Conservation (phyloP, 2,888 invertebrate species). For the Dryadula phaetusa region DNA sequence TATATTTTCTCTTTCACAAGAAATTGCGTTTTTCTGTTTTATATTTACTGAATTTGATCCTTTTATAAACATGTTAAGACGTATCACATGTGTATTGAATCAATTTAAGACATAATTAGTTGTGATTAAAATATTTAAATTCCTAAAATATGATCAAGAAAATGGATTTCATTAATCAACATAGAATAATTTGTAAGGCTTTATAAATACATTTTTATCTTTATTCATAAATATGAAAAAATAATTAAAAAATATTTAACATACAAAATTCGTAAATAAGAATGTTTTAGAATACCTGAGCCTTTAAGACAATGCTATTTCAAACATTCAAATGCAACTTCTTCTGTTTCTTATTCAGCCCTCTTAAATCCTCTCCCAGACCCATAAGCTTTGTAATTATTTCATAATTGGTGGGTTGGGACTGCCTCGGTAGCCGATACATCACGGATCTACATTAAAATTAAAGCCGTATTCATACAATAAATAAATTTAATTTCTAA, state of each 20-base stretch:
- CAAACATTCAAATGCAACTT: constrained; percentile 5
- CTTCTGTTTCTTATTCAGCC: constrained; percentile 21
- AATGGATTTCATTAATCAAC: too few species aligned
- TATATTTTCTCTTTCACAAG: too few species aligned
- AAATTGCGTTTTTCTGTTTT: too few species aligned
- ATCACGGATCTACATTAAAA: constrained; percentile 64
- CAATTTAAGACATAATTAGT: too few species aligned
- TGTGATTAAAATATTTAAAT: too few species aligned
- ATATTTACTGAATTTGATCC: too few species aligned
- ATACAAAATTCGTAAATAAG: not conserved
- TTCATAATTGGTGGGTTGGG: constrained; percentile 74
- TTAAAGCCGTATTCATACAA: constrained; percentile 49
- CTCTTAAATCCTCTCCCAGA: constrained; percentile 45
- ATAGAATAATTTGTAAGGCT: too few species aligned
- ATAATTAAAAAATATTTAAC: not conserved
- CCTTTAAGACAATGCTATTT: not conserved
- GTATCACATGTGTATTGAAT: too few species aligned
- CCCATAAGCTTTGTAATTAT: constrained; percentile 73
- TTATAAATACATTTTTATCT: too few species aligned
- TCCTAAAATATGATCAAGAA: too few species aligned
- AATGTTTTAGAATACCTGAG: not conserved
- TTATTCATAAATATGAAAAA: too few species aligned
- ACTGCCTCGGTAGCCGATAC: constrained; percentile 71
- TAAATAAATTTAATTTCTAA: constrained; percentile 2
- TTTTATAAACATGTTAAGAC: too few species aligned